Conservation (phyloP, 2,113 vertebrate species). For the Deroptyus accipitrinus region DNA sequence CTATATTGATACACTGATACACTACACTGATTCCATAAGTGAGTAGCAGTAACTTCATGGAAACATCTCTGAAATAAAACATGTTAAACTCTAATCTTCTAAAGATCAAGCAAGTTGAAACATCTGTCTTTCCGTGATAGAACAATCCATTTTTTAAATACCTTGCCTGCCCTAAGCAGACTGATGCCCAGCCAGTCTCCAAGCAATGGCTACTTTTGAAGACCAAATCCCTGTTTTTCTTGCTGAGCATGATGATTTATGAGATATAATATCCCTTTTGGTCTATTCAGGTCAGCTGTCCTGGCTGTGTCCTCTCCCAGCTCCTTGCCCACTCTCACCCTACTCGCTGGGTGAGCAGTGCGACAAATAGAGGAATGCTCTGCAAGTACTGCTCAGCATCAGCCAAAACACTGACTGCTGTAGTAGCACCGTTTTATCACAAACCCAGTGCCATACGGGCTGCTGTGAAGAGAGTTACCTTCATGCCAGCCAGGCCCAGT, state of each 20-base stretch:
- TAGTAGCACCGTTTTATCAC: background rate
- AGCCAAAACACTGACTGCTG: background rate
- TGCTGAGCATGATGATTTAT: background rate
- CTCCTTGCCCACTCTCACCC: background rate
- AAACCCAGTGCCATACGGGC: rapidly evolving
- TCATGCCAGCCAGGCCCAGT: background rate
- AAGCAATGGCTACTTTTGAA: background rate
- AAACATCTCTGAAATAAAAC: background rate
- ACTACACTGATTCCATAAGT: background rate
- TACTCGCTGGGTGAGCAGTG: background rate
- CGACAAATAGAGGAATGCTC: background rate
- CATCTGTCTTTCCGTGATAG: background rate
- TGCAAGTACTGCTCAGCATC: background rate
- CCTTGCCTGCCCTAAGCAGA: rapidly evolving
- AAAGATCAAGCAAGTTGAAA: background rate
- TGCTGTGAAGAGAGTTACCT: background rate
- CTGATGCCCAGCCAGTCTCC: rapidly evolving
- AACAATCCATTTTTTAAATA: background rate
- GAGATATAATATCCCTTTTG: rapidly evolving
- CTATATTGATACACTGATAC: background rate
- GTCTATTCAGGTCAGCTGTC: background rate
- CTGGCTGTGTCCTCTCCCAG: rapidly evolving
- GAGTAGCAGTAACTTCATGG: background rate
- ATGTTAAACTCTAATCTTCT: background rate
- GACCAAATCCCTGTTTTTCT: background rate